Evolutionary conservation across 2,797 vertebrate genomes (phyloP).

Genomic region (Melanotaenia pygmaea): DNA sequence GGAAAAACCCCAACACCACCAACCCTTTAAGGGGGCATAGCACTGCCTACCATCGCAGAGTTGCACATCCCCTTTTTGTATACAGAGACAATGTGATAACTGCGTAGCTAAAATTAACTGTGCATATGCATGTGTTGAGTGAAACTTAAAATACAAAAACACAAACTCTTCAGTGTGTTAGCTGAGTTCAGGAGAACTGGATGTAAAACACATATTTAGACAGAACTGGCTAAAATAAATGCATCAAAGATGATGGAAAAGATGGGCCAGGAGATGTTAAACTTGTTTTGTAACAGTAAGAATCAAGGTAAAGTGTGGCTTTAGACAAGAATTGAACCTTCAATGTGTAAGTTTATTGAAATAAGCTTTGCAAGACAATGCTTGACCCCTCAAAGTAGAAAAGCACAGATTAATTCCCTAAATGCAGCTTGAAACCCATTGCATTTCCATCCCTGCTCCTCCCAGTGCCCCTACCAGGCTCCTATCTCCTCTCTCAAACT

Average conservation of each 20-base stretch:
- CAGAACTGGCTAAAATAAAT: constrained; percentile 37
- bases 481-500: constrained; percentile 61
- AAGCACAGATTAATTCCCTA: constrained; percentile 31
- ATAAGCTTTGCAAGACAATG: not conserved
- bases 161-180: constrained; percentile 20
- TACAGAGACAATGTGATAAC: not conserved
- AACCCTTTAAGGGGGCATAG: too few species aligned
- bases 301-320: not conserved
- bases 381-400: not conserved
- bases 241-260: constrained; percentile 9
- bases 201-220: constrained; percentile 56
- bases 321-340: not conserved
- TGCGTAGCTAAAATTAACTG: not conserved
- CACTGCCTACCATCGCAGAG: too few species aligned
- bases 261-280: not conserved
- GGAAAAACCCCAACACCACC: too few species aligned
- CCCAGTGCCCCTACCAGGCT: constrained; percentile 35
- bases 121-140: constrained; percentile 1
- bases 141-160: constrained; percentile 31
- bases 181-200: constrained; percentile 56
- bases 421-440: constrained; percentile 41
- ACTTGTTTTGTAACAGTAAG: constrained; percentile 14
- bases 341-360: not conserved
- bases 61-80: not conserved
- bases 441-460: constrained; percentile 39